Evolutionary conservation across 2,113 vertebrate genomes (phyloP).

Genomic region (Caretta caretta): DNA sequence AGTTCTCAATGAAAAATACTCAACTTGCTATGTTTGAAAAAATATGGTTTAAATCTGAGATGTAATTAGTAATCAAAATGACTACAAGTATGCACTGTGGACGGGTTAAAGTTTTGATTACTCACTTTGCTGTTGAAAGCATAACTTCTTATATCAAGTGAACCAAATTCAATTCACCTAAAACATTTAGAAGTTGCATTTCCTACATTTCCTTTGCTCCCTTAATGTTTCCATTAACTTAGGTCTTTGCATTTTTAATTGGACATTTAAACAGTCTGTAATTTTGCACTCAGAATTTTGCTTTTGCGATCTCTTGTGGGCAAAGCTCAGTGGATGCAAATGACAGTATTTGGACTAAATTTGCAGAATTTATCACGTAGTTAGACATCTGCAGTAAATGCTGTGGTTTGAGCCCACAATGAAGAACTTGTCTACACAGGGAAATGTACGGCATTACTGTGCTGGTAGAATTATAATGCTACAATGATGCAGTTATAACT

Average conservation of each 20-base stretch:
- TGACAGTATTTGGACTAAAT: not conserved
- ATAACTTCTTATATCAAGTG: not conserved
- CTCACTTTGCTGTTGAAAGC: not conserved
- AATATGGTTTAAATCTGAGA: not conserved
- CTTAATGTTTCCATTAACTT: not conserved
- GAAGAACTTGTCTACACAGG: not conserved
- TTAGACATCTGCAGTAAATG: not conserved
- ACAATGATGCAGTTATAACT: not conserved
- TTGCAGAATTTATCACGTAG: not conserved
- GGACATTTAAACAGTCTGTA: not conserved
- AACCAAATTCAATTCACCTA: not conserved
- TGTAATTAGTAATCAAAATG: not conserved
- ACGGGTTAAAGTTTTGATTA: not conserved
- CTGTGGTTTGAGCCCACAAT: not conserved
- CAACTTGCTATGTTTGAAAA: not conserved
- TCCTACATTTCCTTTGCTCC: not conserved
- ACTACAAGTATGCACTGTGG: not conserved
- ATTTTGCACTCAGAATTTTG: not conserved
- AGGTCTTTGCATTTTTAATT: not conserved
- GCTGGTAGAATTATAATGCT: not conserved
- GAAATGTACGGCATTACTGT: not conserved
- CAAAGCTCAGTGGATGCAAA: not conserved
- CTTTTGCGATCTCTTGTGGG: not conserved
- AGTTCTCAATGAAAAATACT: constrained; percentile 21
- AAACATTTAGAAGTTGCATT: not conserved